Conservation (phyloP, 2,113 vertebrate species). For the Eubucco bourcierii region DNA sequence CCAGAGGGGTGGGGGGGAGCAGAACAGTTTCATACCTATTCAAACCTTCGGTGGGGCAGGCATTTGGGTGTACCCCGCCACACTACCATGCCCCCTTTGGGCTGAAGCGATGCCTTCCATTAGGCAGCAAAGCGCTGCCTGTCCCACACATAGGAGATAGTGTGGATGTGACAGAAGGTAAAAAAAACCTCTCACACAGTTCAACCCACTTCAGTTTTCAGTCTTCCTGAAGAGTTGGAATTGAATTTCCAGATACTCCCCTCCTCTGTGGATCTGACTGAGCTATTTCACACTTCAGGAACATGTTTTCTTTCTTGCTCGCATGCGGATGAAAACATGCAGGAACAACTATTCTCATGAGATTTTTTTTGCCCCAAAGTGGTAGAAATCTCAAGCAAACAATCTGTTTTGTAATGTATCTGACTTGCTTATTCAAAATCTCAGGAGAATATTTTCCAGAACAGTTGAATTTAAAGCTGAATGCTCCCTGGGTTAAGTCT, state of each 20-base stretch:
- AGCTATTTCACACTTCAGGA: neutral
- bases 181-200: neutral
- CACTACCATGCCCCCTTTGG: fast-evolving
- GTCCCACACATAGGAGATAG: fast-evolving
- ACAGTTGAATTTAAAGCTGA: neutral
- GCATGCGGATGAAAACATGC: neutral
- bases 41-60: too few relatives aligned
- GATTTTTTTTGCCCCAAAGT: neutral
- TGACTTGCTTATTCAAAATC: neutral
- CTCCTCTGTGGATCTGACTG: neutral
- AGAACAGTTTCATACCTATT: too few relatives aligned
- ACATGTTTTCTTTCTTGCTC: neutral
- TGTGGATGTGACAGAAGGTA: neutral
- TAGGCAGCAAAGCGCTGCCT: neutral
- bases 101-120: neutral
- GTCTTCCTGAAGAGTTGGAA: neutral
- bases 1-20: too few relatives aligned
- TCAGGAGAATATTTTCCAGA: neutral
- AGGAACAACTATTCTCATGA: neutral
- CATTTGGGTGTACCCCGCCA: too few relatives aligned
- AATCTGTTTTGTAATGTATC: neutral
- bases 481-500: neutral
- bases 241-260: neutral
- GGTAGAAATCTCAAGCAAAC: conserved; percentile 12
- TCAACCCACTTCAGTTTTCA: neutral